Percentiles rank a stretch among this genome's conserved stretches.
phyloP scores from a whole-genome alignment of 2,797 vertebrate genomes.

The Podarcis siculus region DNA sequence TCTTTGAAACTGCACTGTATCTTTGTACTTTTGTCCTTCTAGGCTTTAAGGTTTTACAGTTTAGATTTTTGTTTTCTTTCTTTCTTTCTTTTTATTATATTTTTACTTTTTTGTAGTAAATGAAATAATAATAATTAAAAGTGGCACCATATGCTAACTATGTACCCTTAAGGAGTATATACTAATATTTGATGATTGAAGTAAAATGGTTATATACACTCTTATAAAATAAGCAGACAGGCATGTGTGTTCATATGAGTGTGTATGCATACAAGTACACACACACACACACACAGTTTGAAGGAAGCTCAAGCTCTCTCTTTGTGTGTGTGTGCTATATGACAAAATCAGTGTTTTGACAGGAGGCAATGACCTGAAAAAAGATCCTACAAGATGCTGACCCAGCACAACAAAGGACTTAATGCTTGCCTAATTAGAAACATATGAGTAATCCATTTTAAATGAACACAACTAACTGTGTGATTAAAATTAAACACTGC shows the following conservation, averaged over 20 bases:
- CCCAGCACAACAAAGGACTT: neutral
- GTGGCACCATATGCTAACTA: too few relatives aligned
- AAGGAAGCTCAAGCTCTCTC: too few relatives aligned
- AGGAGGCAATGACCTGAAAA: neutral
- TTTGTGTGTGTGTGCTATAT: too few relatives aligned
- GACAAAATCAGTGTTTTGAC: neutral
- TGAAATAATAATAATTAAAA: too few relatives aligned
- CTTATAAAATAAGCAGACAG: neutral
- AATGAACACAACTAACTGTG: neutral
- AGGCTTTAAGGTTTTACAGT: too few relatives aligned
- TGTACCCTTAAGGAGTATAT: too few relatives aligned
- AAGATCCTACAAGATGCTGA: neutral
- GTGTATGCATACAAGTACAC: neutral
- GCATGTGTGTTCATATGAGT: neutral
- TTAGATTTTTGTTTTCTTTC: too few relatives aligned
- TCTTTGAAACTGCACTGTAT: too few relatives aligned
- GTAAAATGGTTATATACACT: neutral
- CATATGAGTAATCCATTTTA: constrained; percentile 7
- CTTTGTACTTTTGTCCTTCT: too few relatives aligned
- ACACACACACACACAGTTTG: neutral
- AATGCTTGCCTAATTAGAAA: constrained; percentile 23
- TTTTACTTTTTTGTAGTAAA: too few relatives aligned
- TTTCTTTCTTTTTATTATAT: too few relatives aligned
- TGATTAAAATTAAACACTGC: constrained; percentile 7
- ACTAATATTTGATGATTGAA: too few relatives aligned